These are phyloP conservation scores for Schizotus pectinicornis DNA, from an alignment of 2,888 invertebrate genomes.

Conservation along the genomic window DNA sequence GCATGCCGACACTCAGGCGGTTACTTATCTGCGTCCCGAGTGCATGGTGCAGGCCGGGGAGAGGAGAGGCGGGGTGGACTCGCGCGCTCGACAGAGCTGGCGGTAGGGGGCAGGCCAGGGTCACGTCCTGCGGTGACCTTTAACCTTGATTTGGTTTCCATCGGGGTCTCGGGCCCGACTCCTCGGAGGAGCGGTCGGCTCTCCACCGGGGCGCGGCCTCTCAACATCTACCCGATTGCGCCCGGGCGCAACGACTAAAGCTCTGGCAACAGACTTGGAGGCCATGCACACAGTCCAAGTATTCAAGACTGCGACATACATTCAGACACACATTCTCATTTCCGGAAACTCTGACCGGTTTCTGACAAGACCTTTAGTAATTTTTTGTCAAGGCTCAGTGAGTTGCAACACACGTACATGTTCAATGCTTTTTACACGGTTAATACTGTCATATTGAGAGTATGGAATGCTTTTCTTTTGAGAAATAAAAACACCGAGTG, in stretches of 20 bases:
- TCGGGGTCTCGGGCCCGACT: constrained; percentile 68
- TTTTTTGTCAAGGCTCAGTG: constrained; percentile 22
- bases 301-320: constrained; percentile 64
- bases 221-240: constrained; percentile 39
- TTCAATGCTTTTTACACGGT: constrained; percentile 35
- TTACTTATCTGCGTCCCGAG: constrained; percentile 54
- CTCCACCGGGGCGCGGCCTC: constrained; percentile 43
- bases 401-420: constrained; percentile 41
- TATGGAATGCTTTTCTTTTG: constrained; percentile 10
- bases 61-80: constrained; percentile 46
- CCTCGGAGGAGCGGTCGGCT: constrained; percentile 41
- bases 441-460: not conserved
- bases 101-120: constrained; percentile 64
- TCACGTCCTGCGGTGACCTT: constrained; percentile 77
- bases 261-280: constrained; percentile 49
- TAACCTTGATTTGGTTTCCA: constrained; percentile 84
- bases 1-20: constrained; percentile 52
- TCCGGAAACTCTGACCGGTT: constrained; percentile 36
- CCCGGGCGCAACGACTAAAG: constrained; percentile 48
- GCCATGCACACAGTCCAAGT: constrained; percentile 68
- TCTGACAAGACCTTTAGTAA: constrained; percentile 36
- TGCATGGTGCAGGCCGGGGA: constrained; percentile 47
- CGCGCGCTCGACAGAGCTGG: constrained; percentile 56
- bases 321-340: constrained; percentile 47
- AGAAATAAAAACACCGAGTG: constrained; percentile 15